Base-by-base conservation (phyloP, 23 tunicate genomes). In the Phallusia fumigata region DNA sequence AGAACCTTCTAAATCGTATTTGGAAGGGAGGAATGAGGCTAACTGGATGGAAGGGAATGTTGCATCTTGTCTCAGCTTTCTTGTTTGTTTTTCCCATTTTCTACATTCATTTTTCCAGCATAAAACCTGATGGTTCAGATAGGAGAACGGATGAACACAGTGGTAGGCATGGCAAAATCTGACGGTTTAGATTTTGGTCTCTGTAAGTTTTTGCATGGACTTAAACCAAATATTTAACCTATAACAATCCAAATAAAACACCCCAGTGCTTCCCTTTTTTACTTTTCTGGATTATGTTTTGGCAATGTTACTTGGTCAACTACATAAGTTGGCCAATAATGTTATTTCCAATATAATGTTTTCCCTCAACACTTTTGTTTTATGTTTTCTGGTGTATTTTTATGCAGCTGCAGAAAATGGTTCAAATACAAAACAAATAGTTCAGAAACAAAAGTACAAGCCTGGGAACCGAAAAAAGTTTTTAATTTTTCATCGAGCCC, bases 1-100 rank as follows among this genome's bases (percentile, higher is more conserved):
- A 95, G 69, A 21, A 33, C 19, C 69, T 87, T 28, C 79, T 95
- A 8, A 84, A 83, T 33, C 50, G 91, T 19, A 69, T 95, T 40
- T 95, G 99, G 99, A 53, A 30, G 36, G 92, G 92, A 19, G 80
- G 73, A 0, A 77, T 91, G 52, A 51, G 13, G 28, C 28, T 58
- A 5, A 58, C 3, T 24, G 69, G 28, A 58, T 58, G 69, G 69
- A 58, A 58, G 13, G 69, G 69, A 5, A 21, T 21, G 28, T 21
- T 58, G 28, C 69, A 58, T 16, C 69, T 58, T 58, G 3, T 58
- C 15, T 58, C 28, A 1, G 69, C 69, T 6, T 22, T 58, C 28
- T 22, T 58, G 1, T 58, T 58, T 24, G 13, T 58, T 58, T 58
- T 8, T 24, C 69, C 69, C 1, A 22, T 58, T 13, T 58, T 21